Base-by-base conservation (phyloP, 2,888 invertebrate genomes). In the Branchipolynoe longqiensis region DNA sequence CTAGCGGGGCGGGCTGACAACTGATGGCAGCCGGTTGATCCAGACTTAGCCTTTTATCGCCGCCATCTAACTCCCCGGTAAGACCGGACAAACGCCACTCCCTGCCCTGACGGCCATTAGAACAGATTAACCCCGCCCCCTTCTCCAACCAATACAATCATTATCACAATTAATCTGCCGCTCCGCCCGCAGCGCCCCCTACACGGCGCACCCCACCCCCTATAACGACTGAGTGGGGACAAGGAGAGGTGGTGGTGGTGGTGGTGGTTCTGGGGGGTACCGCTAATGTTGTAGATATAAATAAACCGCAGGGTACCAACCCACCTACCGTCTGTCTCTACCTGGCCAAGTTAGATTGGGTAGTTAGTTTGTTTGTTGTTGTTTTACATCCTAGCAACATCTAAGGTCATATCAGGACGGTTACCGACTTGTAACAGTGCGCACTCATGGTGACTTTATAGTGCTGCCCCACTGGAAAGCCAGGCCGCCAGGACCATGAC, bases 61-160 rank as follows among this genome's bases (percentile, higher is more conserved):
- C n/a, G 14, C 69, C 69, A 69, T 69, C 69, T 69, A 69, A 33
- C 69, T 38, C 69, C 38, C 69, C 69, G 8, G 69, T 69, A 69
- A 69, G 69, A 69, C 69, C 69, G 38, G 69, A 69, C 69, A 69
- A 69, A 38, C n/a, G 38, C 69, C 69, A 69, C 69, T 69, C 69
- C 18, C 36, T 3, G 38, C 69, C 69, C 69, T n/a, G 8, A 28
- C n/a, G 69, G 69, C 69, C 69, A 69, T 69, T 69, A n/a, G 69
- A 38, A 18, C 69, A 69, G 69, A 69, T 69, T 69, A 69, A 69
- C 69, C 69, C 62, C 36, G 31, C 69, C 69, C 69, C 69, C 69
- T 36, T 69, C 69, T 69, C 69, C 69, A 69, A 69, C 69, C 69
- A 69, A 69, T 69, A 69, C 69, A 69, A 69, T 69, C 69, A 69